Evolutionary conservation across 1,140 invertebrate genomes (phyloP).

Genomic region (Drosophila trapezifrons): DNA sequence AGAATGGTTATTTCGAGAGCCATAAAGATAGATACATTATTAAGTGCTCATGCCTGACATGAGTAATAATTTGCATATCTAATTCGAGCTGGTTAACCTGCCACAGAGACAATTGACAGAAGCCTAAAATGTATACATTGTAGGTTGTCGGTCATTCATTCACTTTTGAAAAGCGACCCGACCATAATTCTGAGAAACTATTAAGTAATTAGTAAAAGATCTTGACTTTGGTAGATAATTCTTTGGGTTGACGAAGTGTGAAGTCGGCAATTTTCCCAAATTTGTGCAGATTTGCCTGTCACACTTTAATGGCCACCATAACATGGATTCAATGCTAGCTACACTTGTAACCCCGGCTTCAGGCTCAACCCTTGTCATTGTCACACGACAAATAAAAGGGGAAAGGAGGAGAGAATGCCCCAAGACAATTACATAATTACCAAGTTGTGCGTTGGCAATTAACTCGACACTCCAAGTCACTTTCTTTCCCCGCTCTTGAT

Average conservation of each 20-base stretch:
- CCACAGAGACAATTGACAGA: constrained; percentile 38
- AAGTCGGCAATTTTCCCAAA: constrained; percentile 21
- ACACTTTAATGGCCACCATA: constrained; percentile 18
- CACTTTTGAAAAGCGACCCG: not conserved
- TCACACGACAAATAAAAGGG: constrained; percentile 28
- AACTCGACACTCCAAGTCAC: constrained; percentile 51
- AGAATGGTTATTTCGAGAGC: constrained; percentile 55
- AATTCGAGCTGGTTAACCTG: constrained; percentile 39
- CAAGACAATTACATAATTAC: constrained; percentile 76
- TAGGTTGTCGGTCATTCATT: constrained; percentile 1
- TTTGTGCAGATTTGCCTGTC: constrained; percentile 40
- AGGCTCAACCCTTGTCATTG: constrained; percentile 44
- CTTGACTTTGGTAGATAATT: constrained; percentile 16
- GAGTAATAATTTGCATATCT: constrained; percentile 50
- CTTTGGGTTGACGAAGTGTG: not conserved
- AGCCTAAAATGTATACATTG: constrained; percentile 18
- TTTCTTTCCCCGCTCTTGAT: constrained; percentile 51
- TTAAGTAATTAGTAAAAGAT: constrained; percentile 22
- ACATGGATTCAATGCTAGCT: constrained; percentile 20
- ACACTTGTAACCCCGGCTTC: constrained; percentile 8
- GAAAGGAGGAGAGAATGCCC: not conserved
- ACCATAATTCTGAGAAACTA: constrained; percentile 17
- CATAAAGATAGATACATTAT: constrained; percentile 59
- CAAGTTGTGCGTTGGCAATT: constrained; percentile 70
- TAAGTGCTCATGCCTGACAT: constrained; percentile 43